Evolutionary conservation across 2,888 invertebrate genomes (phyloP).

Genomic region (Latrodectus hesperus): DNA sequence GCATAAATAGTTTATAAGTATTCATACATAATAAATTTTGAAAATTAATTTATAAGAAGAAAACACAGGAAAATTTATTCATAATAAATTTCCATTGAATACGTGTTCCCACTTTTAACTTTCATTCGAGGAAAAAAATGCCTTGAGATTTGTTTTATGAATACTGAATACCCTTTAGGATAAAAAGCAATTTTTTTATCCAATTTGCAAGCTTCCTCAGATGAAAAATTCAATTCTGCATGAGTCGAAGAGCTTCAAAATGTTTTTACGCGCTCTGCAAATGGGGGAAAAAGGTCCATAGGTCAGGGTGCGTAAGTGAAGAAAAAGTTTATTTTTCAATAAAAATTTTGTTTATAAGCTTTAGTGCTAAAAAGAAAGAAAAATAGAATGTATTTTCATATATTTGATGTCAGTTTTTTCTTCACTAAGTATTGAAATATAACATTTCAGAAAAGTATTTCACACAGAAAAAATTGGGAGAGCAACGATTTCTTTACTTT

Average conservation of each 20-base stretch:
- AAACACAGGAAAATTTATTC: slow-evolving; percentile 9
- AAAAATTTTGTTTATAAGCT: neutral
- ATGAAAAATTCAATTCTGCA: slow-evolving; percentile 39
- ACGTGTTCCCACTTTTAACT: neutral
- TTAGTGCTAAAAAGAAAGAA: neutral
- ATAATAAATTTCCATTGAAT: slow-evolving; percentile 20
- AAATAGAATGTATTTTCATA: neutral
- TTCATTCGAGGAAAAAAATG: neutral
- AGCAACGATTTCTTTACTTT: no score
- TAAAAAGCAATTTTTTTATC: slow-evolving; percentile 37
- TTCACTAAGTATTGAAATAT: neutral
- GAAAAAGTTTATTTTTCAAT: slow-evolving; percentile 13
- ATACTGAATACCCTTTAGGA: slow-evolving; percentile 16
- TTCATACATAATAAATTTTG: slow-evolving; percentile 12
- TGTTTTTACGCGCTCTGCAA: slow-evolving; percentile 24
- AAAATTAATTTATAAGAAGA: slow-evolving; percentile 21
- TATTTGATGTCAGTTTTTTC: neutral
- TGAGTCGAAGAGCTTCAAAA: slow-evolving; percentile 32
- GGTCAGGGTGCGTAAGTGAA: neutral
- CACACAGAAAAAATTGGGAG: no score
- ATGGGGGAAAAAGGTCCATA: neutral
- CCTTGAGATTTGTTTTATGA: slow-evolving; percentile 34
- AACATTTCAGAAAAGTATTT: no score
- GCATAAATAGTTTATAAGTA: neutral
- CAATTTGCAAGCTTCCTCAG: slow-evolving; percentile 27